These are phyloP conservation scores for Catagonus wagneri DNA, from an alignment of 2,113 vertebrate species.

Conservation along the genomic window DNA sequence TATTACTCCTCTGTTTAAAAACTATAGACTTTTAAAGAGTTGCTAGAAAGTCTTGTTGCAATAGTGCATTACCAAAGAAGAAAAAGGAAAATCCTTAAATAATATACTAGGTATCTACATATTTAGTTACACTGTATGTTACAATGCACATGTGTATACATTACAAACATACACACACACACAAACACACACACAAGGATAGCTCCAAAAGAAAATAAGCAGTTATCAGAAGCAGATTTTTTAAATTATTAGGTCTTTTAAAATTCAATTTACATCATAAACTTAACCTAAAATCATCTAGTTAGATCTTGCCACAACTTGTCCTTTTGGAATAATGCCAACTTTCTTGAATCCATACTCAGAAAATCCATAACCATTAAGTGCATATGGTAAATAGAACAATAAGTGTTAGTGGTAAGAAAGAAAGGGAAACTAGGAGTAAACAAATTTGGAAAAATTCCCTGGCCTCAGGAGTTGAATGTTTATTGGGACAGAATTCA, in stretches of 20 bases:
- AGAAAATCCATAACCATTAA: background rate
- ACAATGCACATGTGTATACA: background rate
- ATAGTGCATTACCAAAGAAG: background rate
- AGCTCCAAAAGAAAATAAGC: background rate
- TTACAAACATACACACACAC: background rate
- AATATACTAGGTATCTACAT: background rate
- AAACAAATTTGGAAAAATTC: background rate
- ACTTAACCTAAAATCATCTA: background rate
- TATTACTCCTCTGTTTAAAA: constrained; percentile 21
- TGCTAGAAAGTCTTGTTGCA: background rate
- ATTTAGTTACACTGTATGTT: background rate
- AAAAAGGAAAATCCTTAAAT: background rate
- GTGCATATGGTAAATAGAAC: background rate
- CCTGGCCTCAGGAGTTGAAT: background rate
- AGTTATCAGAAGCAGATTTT: background rate
- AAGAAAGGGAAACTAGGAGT: background rate
- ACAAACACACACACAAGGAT: accelerated
- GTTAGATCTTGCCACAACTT: background rate
- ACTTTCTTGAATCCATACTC: background rate
- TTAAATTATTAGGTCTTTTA: background rate
- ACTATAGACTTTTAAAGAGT: background rate
- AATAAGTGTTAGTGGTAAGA: background rate
- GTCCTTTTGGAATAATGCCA: background rate
- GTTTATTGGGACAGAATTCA: background rate
- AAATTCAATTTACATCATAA: background rate